These are phyloP conservation scores for Protonemura montana DNA, from an alignment of 2,888 invertebrate genomes.

Conservation along the genomic window DNA sequence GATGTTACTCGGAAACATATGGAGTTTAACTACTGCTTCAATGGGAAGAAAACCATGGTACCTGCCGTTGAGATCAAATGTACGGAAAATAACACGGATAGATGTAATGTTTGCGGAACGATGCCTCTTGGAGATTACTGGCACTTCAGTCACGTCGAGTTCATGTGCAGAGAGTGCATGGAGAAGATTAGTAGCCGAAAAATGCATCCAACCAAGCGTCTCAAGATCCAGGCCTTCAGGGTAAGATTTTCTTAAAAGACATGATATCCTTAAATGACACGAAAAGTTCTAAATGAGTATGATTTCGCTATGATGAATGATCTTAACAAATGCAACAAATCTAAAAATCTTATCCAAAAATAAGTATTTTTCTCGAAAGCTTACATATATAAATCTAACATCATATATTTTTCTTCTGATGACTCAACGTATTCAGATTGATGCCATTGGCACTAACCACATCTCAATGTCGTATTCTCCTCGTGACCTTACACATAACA, in stretches of 20 bases:
- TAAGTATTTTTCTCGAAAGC: too few species aligned
- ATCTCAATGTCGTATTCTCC: background rate
- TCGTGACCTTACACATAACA: background rate
- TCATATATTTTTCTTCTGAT: too few species aligned
- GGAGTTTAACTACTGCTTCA: slow-evolving; percentile 58
- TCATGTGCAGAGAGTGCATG: slow-evolving; percentile 61
- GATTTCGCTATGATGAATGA: too few species aligned
- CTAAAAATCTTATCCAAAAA: too few species aligned
- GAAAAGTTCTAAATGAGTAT: too few species aligned
- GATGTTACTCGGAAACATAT: background rate
- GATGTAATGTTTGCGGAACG: slow-evolving; percentile 59
- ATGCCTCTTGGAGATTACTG: slow-evolving; percentile 62
- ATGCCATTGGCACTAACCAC: too few species aligned
- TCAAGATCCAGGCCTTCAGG: slow-evolving; percentile 17
- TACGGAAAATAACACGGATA: slow-evolving; percentile 57
- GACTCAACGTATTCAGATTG: too few species aligned
- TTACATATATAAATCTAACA: too few species aligned
- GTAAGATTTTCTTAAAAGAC: background rate
- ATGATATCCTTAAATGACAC: too few species aligned
- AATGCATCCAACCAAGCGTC: background rate
- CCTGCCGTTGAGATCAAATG: slow-evolving; percentile 61
- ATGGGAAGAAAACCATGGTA: slow-evolving; percentile 58
- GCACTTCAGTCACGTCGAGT: slow-evolving; percentile 56
- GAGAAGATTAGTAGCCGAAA: slow-evolving; percentile 52
- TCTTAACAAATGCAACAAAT: too few species aligned